Evolutionary conservation across 2,113 vertebrate species (phyloP).

Genomic region (Dipodomys merriami): DNA sequence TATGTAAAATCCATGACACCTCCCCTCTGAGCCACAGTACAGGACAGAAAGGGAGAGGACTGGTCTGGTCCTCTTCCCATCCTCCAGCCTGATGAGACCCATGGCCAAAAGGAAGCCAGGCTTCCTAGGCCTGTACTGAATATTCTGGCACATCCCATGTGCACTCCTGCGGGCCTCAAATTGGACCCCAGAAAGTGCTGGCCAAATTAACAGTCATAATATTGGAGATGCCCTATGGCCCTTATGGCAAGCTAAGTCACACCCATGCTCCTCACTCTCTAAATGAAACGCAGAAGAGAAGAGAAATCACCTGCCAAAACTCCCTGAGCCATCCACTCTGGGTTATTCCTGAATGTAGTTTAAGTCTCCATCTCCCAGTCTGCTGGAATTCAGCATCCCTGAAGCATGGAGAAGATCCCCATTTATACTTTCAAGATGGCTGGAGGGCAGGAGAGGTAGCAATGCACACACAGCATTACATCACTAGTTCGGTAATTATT

Average conservation of each 20-base stretch:
- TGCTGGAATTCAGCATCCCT: neutral
- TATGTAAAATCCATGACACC: neutral
- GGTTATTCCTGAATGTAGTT: neutral
- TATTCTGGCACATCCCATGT: neutral
- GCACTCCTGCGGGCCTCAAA: neutral
- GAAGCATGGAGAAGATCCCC: neutral
- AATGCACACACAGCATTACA: neutral
- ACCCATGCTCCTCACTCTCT: neutral
- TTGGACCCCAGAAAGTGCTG: neutral
- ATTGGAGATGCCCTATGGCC: fast-evolving
- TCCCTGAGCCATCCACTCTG: fast-evolving
- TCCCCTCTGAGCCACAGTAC: neutral
- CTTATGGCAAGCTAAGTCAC: too few relatives aligned
- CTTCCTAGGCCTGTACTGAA: neutral
- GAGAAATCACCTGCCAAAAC: neutral
- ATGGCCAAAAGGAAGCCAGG: neutral
- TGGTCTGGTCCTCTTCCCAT: neutral
- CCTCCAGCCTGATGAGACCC: neutral
- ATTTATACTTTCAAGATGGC: neutral
- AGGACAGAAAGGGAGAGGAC: fast-evolving
- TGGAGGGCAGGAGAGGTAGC: too few relatives aligned
- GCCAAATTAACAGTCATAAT: neutral
- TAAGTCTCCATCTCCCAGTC: neutral
- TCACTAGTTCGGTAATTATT: neutral
- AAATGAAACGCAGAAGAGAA: neutral